Base-by-base conservation (phyloP, 2,888 invertebrate genomes). In the Choreutis nemorana region DNA sequence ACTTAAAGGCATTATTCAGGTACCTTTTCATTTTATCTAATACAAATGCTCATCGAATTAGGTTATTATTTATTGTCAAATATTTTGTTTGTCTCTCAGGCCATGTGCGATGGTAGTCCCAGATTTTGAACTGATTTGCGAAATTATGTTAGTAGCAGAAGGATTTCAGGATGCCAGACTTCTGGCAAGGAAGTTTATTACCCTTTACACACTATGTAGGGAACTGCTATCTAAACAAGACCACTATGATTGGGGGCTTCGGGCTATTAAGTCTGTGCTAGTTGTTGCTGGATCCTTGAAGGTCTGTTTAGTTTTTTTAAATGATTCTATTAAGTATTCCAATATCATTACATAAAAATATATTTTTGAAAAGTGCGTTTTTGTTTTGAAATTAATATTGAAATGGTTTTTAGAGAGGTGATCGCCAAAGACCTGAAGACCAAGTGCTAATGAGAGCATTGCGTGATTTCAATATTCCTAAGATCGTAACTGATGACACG, bases 51-150 rank as follows among this genome's bases (percentile, higher is more conserved):
- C 26, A 20, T 26, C 13, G 24, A 24, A 15, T 16, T 3, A 4
- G 4, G 12, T 25, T 26, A n/a, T 14, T 13, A 9, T 26, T 26
- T 18, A 15, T 16, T 18, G 18, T 18, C 18, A 18, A 6, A 18
- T 6, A 18, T 18, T 6, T 18, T 18, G n/a, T 33, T 39, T 48
- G 54, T 14, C 18, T 25, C n/a, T 14, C 55, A 90, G 96, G 51
- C 96, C 97, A 1, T 97, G 96, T 61, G 96, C 96, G 32, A 97
- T 97, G 97, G 95, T 97, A 7, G 96, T 97, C 8, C 97, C 97
- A 1, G 97, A 97, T 70, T 94, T 95, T 66, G 96, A 94, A 47
- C 63, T 97, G 50, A 97, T 97, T 61, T 94, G 94, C 66, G 96
- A 97, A 80, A 97, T 97, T 61, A 96, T 96, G 94, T 84, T 97